Evolutionary conservation across 2,113 vertebrate species (phyloP).

Genomic region (Crypturellus undulatus): DNA sequence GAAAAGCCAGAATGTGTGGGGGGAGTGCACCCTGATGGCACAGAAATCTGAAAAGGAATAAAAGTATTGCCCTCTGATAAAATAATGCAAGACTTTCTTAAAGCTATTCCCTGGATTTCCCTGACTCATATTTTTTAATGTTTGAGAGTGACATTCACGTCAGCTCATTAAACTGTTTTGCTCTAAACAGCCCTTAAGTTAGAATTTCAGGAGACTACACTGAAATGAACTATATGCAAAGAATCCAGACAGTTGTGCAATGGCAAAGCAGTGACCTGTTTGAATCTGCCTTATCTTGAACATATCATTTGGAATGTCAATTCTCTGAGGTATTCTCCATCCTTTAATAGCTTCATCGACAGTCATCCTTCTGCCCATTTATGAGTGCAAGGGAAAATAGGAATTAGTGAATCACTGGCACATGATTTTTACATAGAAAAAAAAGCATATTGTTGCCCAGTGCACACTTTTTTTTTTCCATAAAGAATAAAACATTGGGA

Average conservation of each 20-base stretch:
- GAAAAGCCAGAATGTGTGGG: neutral
- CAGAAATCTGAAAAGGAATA: conserved; percentile 2
- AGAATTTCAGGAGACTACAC: conserved; percentile 29
- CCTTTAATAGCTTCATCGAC: conserved; percentile 36
- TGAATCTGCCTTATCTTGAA: conserved; percentile 57
- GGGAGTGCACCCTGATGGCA: neutral
- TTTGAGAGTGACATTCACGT: conserved; percentile 18
- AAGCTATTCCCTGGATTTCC: conserved; percentile 13
- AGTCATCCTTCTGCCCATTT: conserved; percentile 49
- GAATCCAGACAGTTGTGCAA: conserved; percentile 65
- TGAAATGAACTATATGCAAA: conserved; percentile 41
- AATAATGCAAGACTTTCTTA: neutral
- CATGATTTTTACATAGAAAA: conserved; percentile 71
- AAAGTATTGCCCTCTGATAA: neutral
- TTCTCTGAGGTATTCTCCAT: conserved; percentile 41
- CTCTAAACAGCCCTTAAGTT: neutral
- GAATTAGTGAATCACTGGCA: conserved; percentile 78
- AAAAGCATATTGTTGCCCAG: conserved; percentile 50
- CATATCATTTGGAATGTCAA: conserved; percentile 19
- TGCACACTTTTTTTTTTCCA: conserved; percentile 16
- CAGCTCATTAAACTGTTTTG: conserved; percentile 41
- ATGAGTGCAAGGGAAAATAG: conserved; percentile 53
- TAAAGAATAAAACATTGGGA: conserved; percentile 74
- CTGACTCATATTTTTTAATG: conserved; percentile 13
- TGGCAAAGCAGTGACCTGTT: conserved; percentile 47